Conservation (phyloP, 2,888 invertebrate species). For the Dicyrtomina minuta region DNA sequence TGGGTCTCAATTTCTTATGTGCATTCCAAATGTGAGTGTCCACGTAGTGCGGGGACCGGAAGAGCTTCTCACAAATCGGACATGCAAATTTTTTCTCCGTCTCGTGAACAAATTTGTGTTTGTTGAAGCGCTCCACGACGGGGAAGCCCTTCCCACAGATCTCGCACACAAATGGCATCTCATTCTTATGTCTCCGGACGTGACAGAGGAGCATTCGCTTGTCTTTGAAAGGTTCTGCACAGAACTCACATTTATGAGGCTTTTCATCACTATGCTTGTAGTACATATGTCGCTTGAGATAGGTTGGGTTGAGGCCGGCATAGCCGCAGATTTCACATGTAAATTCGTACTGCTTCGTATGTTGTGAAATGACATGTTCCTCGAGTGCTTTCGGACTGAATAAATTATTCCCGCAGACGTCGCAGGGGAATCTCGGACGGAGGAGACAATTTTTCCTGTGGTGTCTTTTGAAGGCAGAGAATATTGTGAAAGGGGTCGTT, state of each 20-base stretch:
- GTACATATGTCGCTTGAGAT: neutral
- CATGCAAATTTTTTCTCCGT: conserved; percentile 1
- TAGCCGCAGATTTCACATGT: conserved; percentile 20
- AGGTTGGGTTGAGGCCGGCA: neutral
- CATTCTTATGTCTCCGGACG: neutral
- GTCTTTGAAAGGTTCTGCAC: conserved; percentile 5
- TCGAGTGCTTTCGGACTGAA: neutral
- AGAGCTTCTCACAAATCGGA: conserved; percentile 4
- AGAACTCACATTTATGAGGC: conserved; percentile 1
- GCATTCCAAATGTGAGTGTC: conserved; percentile 8
- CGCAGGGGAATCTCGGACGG: neutral
- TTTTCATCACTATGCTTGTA: conserved; percentile 8
- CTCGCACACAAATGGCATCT: conserved; percentile 10
- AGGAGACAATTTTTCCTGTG: neutral
- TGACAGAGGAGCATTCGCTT: neutral
- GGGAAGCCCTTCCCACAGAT: conserved; percentile 16
- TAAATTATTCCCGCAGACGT: neutral
- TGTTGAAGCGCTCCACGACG: neutral
- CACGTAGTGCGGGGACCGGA: conserved; percentile 3
- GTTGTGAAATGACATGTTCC: neutral
- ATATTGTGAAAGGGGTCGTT: neutral
- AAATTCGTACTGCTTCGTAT: conserved; percentile 17
- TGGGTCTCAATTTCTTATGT: conserved; percentile 5
- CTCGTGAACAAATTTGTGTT: neutral
- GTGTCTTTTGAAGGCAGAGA: neutral